These are phyloP conservation scores for Hermodice carunculata DNA, from an alignment of 2,888 invertebrate species.

Conservation along the genomic window DNA sequence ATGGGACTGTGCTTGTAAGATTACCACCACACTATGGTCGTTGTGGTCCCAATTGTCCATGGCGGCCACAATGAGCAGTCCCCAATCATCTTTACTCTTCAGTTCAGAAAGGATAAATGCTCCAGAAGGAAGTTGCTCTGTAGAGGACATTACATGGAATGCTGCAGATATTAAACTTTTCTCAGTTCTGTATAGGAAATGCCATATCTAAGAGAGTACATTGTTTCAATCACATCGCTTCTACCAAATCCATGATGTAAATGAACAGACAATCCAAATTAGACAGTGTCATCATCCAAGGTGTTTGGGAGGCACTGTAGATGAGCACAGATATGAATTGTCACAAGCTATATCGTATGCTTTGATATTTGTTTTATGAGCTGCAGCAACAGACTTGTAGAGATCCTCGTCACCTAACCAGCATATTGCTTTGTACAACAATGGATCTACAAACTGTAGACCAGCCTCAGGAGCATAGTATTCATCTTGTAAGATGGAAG, in stretches of 20 bases:
- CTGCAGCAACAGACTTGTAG: not conserved
- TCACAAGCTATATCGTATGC: constrained; percentile 1
- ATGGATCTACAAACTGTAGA: constrained; percentile 1
- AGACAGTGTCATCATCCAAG: too few species aligned
- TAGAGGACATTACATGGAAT: not conserved
- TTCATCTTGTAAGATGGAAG: too few species aligned
- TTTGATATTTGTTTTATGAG: not conserved
- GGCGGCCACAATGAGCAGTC: too few species aligned
- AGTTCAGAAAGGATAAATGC: constrained; percentile 1
- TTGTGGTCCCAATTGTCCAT: too few species aligned
- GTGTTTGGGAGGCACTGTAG: not conserved
- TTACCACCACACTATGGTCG: not conserved
- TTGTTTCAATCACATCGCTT: constrained; percentile 2
- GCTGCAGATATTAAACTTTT: constrained; percentile 2
- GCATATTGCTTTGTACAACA: constrained; percentile 1
- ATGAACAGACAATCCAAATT: constrained; percentile 10
- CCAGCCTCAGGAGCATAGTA: not conserved
- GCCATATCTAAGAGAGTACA: constrained; percentile 4
- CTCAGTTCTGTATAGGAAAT: constrained; percentile 1
- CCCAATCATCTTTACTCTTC: too few species aligned
- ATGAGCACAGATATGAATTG: not conserved
- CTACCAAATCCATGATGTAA: constrained; percentile 1
- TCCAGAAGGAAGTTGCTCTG: not conserved
- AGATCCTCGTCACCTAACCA: not conserved
- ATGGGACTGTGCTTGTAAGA: not conserved